A percentile compares a stretch with the other conserved stretches of the same genome.
phyloP scores from a whole-genome alignment of 2,797 vertebrate genomes.

The Ctenopoma kingsleyae region DNA sequence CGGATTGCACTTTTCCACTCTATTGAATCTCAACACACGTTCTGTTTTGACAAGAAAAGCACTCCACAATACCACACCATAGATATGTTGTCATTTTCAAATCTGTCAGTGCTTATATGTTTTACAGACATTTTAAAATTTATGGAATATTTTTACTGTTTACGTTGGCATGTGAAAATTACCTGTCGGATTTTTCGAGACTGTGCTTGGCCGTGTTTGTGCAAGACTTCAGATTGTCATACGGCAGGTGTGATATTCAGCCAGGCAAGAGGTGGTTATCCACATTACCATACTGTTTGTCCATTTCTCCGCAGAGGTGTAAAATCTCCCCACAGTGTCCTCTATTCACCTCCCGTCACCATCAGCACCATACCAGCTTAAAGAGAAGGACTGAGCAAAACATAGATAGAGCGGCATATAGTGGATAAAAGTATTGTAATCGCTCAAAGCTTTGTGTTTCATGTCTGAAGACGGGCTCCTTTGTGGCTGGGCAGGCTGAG shows the following conservation, averaged over 20 bases:
- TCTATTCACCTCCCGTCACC: conserved; percentile 18
- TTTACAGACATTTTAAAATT: conserved; percentile 40
- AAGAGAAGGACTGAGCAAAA: conserved; percentile 6
- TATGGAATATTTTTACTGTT: conserved; percentile 22
- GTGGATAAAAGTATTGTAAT: conserved; percentile 13
- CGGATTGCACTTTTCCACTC: conserved; percentile 81
- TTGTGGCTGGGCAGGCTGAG: conserved; percentile 16
- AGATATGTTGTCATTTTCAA: conserved; percentile 56
- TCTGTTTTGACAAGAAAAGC: conserved; percentile 71
- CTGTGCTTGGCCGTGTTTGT: conserved; percentile 2
- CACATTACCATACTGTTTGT: conserved; percentile 48
- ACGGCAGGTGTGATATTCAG: conserved; percentile 59
- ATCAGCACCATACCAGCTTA: conserved; percentile 18
- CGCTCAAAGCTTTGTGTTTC: conserved; percentile 25
- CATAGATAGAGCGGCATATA: neutral
- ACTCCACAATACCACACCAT: conserved; percentile 58
- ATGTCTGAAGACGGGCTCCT: conserved; percentile 10
- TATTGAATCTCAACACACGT: conserved; percentile 64
- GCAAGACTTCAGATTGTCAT: conserved; percentile 34
- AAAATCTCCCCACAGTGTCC: conserved; percentile 43
- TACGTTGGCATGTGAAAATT: conserved; percentile 67
- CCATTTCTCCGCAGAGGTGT: conserved; percentile 43
- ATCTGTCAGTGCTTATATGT: conserved; percentile 46
- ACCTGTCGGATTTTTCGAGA: conserved; percentile 30
- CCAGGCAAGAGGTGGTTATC: conserved; percentile 30